phyloP scores from a whole-genome alignment of 2,113 vertebrate species.

The Gorsachius goisagi region DNA sequence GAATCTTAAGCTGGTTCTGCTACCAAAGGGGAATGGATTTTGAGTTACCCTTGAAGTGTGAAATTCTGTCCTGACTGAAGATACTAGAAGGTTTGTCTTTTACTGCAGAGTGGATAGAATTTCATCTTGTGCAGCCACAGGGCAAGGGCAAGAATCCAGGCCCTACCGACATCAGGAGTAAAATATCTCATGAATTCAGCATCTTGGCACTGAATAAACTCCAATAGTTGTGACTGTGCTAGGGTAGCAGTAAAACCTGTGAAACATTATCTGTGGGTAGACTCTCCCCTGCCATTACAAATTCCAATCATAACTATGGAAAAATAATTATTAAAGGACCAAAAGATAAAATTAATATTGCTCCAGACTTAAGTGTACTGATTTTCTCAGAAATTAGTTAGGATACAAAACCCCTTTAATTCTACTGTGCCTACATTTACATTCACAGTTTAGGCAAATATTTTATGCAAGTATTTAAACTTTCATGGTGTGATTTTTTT shows the following conservation, averaged over 20 bases:
- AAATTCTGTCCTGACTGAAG: conserved; percentile 19
- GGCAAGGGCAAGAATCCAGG: conserved; percentile 30
- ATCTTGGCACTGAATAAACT: conserved; percentile 18
- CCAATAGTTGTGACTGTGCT: background rate
- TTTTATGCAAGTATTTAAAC: background rate
- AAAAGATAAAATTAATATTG: background rate
- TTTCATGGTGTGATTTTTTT: fast-evolving
- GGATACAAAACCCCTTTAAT: background rate
- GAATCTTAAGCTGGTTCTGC: background rate
- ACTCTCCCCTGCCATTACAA: background rate
- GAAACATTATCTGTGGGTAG: background rate
- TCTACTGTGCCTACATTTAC: background rate
- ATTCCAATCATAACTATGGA: background rate
- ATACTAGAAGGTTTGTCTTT: conserved; percentile 9
- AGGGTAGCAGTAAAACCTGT: background rate
- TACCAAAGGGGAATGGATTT: background rate
- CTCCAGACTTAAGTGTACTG: background rate
- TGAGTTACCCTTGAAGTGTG: background rate
- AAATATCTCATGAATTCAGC: conserved; percentile 47
- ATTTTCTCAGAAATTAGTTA: background rate
- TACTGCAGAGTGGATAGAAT: background rate
- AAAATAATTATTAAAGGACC: background rate
- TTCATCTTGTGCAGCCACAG: conserved; percentile 10
- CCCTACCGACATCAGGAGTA: conserved; percentile 25
- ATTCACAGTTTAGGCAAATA: background rate